A percentile compares a stretch with the other conserved stretches of the same genome.
These are phyloP conservation scores for Napeogenes inachia DNA, from an alignment of 2,888 invertebrate species.

Conservation along the genomic window DNA sequence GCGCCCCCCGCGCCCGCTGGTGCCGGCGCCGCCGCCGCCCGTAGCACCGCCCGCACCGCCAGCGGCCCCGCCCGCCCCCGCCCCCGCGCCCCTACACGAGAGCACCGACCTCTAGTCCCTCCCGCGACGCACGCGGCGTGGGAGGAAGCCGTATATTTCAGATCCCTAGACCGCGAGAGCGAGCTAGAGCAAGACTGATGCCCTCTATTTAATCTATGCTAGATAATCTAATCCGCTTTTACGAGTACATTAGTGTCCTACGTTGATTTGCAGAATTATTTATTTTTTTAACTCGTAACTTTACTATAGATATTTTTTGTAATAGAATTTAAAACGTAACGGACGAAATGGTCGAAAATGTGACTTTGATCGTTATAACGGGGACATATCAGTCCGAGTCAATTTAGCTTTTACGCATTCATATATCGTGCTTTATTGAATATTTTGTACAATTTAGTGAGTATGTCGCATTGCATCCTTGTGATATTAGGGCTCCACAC, in stretches of 20 bases:
- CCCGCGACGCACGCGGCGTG: slow-evolving; percentile 8
- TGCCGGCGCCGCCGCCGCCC: slow-evolving; percentile 59
- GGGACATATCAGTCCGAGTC: slow-evolving; percentile 59
- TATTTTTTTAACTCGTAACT: slow-evolving; percentile 56
- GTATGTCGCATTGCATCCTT: slow-evolving; percentile 60
- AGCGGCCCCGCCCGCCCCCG: slow-evolving; percentile 44
- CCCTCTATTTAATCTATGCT: slow-evolving; percentile 36
- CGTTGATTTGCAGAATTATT: slow-evolving; percentile 55
- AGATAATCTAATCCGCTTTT: slow-evolving; percentile 25
- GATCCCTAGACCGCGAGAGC: not conserved
- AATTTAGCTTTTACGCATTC: slow-evolving; percentile 52
- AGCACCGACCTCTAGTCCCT: slow-evolving; percentile 55
- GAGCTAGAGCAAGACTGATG: slow-evolving; percentile 35
- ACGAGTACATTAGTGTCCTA: slow-evolving; percentile 29
- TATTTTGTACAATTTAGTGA: slow-evolving; percentile 49
- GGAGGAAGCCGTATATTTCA: too few relatives aligned
- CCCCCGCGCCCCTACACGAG: slow-evolving; percentile 40
- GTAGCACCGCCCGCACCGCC: slow-evolving; percentile 38
- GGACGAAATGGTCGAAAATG: not conserved
- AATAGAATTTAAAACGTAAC: slow-evolving; percentile 1
- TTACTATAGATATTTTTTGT: slow-evolving; percentile 14
- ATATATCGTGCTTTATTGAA: slow-evolving; percentile 31
- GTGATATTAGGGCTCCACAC: slow-evolving; percentile 65
- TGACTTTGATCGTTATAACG: slow-evolving; percentile 28
- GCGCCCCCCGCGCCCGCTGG: slow-evolving; percentile 52